Evolutionary conservation across 2,797 vertebrate genomes (phyloP), one percentile per base, ranked within the genome.

Genomic region (Halcyon badia): DNA sequence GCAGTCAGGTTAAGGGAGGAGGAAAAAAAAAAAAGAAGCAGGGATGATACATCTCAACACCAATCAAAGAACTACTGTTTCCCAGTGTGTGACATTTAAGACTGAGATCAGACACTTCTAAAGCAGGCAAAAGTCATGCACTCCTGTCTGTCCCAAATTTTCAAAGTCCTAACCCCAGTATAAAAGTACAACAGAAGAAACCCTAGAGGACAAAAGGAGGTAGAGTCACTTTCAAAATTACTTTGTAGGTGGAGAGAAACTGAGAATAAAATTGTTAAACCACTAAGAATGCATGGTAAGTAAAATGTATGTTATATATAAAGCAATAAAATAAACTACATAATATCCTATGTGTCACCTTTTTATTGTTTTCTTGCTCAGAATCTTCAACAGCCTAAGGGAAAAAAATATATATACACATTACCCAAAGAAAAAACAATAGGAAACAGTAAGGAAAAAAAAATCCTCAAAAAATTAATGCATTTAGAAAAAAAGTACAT

Each of bases 281-380:
- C 33, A 66, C 75, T 79, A 84, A 82, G 80, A 94, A 94, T 71
- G 80, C n/a, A 92, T 24, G 88, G 73, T 91, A 93, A 93, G 57
- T 91, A 91, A 86, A 93, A 91, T 64, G 86, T 58, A 68, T 80
- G 83, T 92, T 92, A 94, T 54, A 91, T 33, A 80, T 35, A 89
- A 89, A 94, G 78, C 82, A 97, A 85, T 77, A 95, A 96, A 97
- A 92, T 30, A 96, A 95, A 88, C 72, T 89, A 86, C n/a, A 11
- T 79, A 91, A 92, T 87, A 97, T 97, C 94, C 94, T 93, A 33
- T 89, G 94, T 96, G 77, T 98, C 97, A 98, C 99, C 99, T 99
- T 99, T 97, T 99, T 99, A 98, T 98, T 99, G 97, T 98, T 99
- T 97, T 99, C 99, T 97, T 99, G 98, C 97, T 99, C 99, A 60